Base-by-base conservation (phyloP, 1,140 invertebrate species). In the Drosophila persimilis region DNA sequence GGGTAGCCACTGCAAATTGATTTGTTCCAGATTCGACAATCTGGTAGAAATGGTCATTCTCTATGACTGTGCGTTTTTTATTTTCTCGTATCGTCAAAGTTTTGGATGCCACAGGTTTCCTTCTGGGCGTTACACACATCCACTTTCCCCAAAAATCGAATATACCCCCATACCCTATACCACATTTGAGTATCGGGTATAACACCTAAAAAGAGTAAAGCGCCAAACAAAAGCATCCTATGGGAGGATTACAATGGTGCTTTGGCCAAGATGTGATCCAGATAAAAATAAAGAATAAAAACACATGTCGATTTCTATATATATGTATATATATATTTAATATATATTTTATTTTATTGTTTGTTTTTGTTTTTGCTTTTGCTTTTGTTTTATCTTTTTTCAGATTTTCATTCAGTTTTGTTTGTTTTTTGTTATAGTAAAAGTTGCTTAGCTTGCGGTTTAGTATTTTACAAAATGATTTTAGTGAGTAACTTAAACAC, bases 391-490 rank as follows among this genome's bases (percentile, higher is more conserved):
- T 56, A 17, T 54, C n/a, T 54, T 43, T 55, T 52, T 31, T 31
- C 51, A 53, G 48, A 45, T 57, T 29, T 66, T 50, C 31, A 55
- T 66, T 77, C 47, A 50, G 66, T 50, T 76, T 71, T 43, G 17
- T 31, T 44, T 67, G 3, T 45, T 46, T 47, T 35, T 66, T 77
- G 50, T 57, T 47, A 65, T 73, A 71, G 80, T 63, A 85, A 80
- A 71, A 79, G 63, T 83, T 79, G 80, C 75, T 83, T 83, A 78
- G 79, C 62, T 76, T 88, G 62, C 56, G 67, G 77, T 69, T 76
- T 88, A 88, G 78, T 88, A 83, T 86, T 73, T 89, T 88, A 88
- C 83, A 88, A 83, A 88, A 76, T 84, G 72, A 88, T 76, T 88
- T 77, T 86, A 65, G 69, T 80, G 61, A 76, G 35, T 73, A 78